These are phyloP conservation scores for Rhagonycha lutea DNA, from an alignment of 2,888 invertebrate species.

Conservation along the genomic window DNA sequence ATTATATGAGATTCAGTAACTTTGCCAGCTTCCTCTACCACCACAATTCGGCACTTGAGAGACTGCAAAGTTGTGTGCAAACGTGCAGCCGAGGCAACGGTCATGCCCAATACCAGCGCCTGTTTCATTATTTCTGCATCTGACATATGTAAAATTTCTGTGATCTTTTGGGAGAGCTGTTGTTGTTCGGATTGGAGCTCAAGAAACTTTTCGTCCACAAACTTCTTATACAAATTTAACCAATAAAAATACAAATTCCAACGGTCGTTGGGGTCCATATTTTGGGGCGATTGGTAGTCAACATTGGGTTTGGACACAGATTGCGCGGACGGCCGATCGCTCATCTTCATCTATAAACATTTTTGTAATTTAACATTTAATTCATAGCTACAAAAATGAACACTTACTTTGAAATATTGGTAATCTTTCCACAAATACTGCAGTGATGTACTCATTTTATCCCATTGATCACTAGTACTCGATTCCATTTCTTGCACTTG, in stretches of 20 bases:
- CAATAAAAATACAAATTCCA: slow-evolving; percentile 50
- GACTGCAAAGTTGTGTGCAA: slow-evolving; percentile 64
- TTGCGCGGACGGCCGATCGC: neutral
- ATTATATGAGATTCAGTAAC: slow-evolving; percentile 83
- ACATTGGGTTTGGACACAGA: slow-evolving; percentile 3
- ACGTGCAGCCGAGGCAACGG: slow-evolving; percentile 77
- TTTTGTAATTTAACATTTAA: neutral
- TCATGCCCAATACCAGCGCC: slow-evolving; percentile 71
- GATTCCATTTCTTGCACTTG: neutral
- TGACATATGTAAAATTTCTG: slow-evolving; percentile 54
- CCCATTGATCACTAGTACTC: neutral
- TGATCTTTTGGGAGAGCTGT: slow-evolving; percentile 26
- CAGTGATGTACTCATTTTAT: neutral
- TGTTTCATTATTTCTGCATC: slow-evolving; percentile 61
- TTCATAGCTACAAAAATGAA: slow-evolving; percentile 27
- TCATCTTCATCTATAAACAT: neutral
- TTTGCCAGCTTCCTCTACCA: slow-evolving; percentile 87
- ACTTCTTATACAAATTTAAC: slow-evolving; percentile 36
- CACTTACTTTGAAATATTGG: neutral
- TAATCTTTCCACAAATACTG: neutral
- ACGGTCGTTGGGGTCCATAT: slow-evolving; percentile 39
- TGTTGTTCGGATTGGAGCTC: slow-evolving; percentile 36
- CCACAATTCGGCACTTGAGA: slow-evolving; percentile 68
- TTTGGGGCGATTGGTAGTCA: slow-evolving; percentile 35
- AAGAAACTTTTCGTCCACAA: slow-evolving; percentile 32